Base-by-base conservation (phyloP, 2,797 vertebrate genomes). In the Diceros bicornis region DNA sequence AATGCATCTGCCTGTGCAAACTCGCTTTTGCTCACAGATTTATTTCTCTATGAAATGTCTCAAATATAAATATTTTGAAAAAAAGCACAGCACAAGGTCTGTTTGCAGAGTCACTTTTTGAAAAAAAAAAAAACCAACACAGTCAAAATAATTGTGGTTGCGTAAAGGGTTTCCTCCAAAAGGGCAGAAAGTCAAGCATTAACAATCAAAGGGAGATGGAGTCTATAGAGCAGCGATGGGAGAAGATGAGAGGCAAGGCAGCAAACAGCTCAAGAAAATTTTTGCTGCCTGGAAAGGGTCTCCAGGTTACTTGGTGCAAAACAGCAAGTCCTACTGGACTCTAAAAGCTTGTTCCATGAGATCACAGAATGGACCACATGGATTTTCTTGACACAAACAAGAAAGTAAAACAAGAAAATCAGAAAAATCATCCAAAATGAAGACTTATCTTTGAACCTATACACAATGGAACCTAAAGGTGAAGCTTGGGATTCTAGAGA, bases 401-500 rank as follows among this genome's bases (percentile, higher is more conserved):
- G n/a, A 91, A 69, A 85, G 41, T 34, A 47, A 95, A 57, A 88
- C 18, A 78, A 77, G 71, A 81, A 96, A 64, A 34, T 85, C 8
- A 85, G 59, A 89, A 96, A 57, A 75, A 57, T 29, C 18, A 88
- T 91, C 52, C 11, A 83, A 94, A 95, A 94, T 83, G 71, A 91
- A 95, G 77, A 61, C 29, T 87, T 72, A 75, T 23, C 74, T 91
- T 61, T 75, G 52, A 98, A 55, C 6, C 55, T 74, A 44, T 82
- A 81, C n/a, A 97, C 87, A 96, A 93, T 90, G 90, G 84, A 93
- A 95, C 27, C 75, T 84, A 96, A 95, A 94, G 84, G 72, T 95
- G 77, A 75, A 90, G 68, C 87, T 94, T 96, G 87, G 23, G 44
- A 77, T 96, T 92, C 82, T 66, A 64, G n/a, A 96, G 79, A 92